Conservation (phyloP, 2,113 vertebrate genomes). For the Ia io region DNA sequence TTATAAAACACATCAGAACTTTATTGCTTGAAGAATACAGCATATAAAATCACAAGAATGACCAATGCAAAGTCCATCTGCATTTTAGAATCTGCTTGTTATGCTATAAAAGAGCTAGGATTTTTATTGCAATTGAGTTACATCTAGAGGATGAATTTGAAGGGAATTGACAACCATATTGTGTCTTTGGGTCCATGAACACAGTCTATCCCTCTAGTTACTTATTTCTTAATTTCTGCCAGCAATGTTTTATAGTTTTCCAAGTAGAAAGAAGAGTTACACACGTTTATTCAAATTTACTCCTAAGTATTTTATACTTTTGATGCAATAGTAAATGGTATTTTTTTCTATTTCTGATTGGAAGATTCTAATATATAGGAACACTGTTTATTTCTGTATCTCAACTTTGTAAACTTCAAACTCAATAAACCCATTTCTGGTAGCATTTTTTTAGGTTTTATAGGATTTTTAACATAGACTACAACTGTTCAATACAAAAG, state of each 20-base stretch:
- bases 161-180: not conserved
- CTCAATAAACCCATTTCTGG: not conserved
- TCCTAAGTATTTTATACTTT: not conserved
- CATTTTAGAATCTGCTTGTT: not conserved
- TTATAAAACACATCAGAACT: constrained; percentile 94
- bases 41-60: constrained; percentile 91
- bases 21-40: constrained; percentile 99
- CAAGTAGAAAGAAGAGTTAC: not conserved
- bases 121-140: not conserved
- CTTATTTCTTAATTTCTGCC: not conserved
- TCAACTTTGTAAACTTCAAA: not conserved
- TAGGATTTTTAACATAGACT: not conserved
- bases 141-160: not conserved
- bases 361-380: not conserved
- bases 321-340: not conserved
- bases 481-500: not conserved
- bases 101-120: not conserved
- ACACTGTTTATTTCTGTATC: not conserved
- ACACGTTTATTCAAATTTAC: not conserved
- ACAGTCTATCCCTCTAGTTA: not conserved
- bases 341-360: not conserved
- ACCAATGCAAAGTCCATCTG: constrained; percentile 82
- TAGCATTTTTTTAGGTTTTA: not conserved
- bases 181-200: not conserved
- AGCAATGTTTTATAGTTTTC: not conserved